A percentile compares a stretch with the other conserved stretches of the same genome.
phyloP scores from a whole-genome alignment of 2,797 vertebrate genomes.

The Ambastaia sidthimunki region DNA sequence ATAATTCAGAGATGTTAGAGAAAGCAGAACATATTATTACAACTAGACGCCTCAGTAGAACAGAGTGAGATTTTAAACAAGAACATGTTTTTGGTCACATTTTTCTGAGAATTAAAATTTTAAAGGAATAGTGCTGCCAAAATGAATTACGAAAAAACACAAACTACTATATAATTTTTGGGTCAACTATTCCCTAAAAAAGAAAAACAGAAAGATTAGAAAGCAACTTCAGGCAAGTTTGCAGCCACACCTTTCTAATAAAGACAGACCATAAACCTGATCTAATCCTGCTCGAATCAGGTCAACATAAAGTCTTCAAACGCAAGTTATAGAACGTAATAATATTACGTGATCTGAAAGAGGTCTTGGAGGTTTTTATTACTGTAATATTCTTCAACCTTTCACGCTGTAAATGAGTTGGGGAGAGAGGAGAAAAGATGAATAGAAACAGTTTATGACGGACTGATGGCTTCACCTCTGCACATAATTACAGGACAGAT shows the following conservation, averaged over 20 bases:
- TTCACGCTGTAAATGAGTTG: slow-evolving; percentile 64
- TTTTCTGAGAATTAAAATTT: too few relatives aligned
- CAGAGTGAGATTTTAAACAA: too few relatives aligned
- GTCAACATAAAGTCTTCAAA: slow-evolving; percentile 66
- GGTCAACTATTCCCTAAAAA: not conserved
- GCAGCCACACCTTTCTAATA: too few relatives aligned
- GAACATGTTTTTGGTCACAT: too few relatives aligned
- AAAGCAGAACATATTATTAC: too few relatives aligned
- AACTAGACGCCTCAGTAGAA: too few relatives aligned
- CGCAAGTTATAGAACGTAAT: slow-evolving; percentile 9
- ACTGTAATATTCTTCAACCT: slow-evolving; percentile 66
- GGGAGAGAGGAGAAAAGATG: slow-evolving; percentile 50
- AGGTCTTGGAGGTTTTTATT: slow-evolving; percentile 65
- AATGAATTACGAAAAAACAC: too few relatives aligned
- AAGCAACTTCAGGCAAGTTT: too few relatives aligned
- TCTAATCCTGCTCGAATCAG: slow-evolving; percentile 54
- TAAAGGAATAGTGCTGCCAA: too few relatives aligned
- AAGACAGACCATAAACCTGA: slow-evolving; percentile 56
- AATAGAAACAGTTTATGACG: slow-evolving; percentile 65
- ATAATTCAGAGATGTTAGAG: too few relatives aligned
- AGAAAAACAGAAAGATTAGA: not conserved
- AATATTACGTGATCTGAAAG: slow-evolving; percentile 57
- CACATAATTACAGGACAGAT: slow-evolving; percentile 70
- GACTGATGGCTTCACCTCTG: slow-evolving; percentile 62
- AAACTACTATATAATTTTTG: not conserved